A percentile compares a stretch with the other conserved stretches of the same genome.
phyloP scores from a whole-genome alignment of 2,797 vertebrate genomes.

The Myotis planiceps region DNA sequence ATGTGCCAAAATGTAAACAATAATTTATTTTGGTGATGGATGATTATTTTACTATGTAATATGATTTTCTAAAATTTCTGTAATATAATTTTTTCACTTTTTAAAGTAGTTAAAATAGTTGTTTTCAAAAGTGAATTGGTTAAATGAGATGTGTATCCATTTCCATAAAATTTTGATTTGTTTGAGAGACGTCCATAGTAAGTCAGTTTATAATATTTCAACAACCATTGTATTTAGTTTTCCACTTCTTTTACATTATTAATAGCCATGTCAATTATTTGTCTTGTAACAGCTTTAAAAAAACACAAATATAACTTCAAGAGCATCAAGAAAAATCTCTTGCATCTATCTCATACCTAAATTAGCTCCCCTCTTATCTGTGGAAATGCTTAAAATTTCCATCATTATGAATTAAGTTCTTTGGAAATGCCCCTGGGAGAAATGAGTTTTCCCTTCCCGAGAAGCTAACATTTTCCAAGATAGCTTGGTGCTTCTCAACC shows the following conservation, averaged over 20 bases:
- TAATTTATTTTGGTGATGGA: neutral
- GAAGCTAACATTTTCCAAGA: neutral
- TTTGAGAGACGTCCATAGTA: neutral
- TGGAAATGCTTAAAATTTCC: neutral
- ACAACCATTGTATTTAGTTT: neutral
- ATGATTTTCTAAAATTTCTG: neutral
- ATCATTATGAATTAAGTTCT: neutral
- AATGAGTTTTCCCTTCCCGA: neutral
- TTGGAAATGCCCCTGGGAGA: neutral
- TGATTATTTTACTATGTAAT: neutral
- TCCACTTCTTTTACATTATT: neutral
- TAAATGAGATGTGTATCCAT: neutral
- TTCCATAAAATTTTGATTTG: neutral
- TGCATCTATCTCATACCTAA: neutral
- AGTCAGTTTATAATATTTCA: neutral
- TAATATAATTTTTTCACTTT: neutral
- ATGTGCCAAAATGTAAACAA: neutral
- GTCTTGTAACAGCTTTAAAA: neutral
- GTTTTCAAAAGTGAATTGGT: neutral
- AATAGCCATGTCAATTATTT: neutral
- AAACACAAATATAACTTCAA: neutral
- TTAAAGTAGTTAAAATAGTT: neutral
- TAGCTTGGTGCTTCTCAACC: neutral
- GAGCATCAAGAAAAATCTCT: neutral
- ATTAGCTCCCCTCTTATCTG: neutral